Conservation (phyloP, 1,140 invertebrate genomes). For the Cydia fagiglandana region DNA sequence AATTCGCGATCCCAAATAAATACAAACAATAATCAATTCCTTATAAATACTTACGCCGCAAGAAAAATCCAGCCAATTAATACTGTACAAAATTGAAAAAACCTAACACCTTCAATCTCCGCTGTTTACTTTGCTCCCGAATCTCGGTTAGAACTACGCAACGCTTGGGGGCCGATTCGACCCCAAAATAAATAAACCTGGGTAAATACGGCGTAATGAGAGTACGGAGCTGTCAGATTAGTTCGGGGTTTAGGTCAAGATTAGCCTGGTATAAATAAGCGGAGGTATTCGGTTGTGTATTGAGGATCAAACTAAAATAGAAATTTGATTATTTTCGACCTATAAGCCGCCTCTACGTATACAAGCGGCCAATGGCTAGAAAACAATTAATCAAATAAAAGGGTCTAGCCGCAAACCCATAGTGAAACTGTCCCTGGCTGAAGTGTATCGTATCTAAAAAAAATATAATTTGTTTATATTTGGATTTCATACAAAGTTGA, state of each 20-base stretch:
- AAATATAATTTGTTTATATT: too few relatives aligned
- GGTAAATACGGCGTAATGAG: constrained; percentile 12
- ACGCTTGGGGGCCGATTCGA: background rate
- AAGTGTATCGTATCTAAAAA: too few relatives aligned
- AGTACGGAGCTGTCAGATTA: background rate
- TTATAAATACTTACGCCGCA: too few relatives aligned
- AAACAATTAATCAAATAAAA: too few relatives aligned
- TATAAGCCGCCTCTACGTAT: too few relatives aligned
- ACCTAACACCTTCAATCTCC: background rate
- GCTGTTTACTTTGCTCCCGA: background rate
- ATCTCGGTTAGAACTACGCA: background rate
- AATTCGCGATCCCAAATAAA: too few relatives aligned
- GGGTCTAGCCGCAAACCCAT: too few relatives aligned
- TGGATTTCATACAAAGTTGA: too few relatives aligned
- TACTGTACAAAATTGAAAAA: background rate
- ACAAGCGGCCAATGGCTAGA: too few relatives aligned
- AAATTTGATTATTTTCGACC: background rate
- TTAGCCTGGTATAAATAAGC: background rate
- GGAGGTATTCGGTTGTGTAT: background rate
- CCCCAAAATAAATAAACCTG: background rate
- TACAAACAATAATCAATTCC: too few relatives aligned
- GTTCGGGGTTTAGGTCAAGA: background rate
- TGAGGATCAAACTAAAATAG: background rate
- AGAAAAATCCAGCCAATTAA: too few relatives aligned
- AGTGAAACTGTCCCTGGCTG: too few relatives aligned